Percentiles rank a stretch among this genome's conserved stretches.
Conservation (phyloP, 2,888 invertebrate genomes). For the Antheraea yamamai region DNA sequence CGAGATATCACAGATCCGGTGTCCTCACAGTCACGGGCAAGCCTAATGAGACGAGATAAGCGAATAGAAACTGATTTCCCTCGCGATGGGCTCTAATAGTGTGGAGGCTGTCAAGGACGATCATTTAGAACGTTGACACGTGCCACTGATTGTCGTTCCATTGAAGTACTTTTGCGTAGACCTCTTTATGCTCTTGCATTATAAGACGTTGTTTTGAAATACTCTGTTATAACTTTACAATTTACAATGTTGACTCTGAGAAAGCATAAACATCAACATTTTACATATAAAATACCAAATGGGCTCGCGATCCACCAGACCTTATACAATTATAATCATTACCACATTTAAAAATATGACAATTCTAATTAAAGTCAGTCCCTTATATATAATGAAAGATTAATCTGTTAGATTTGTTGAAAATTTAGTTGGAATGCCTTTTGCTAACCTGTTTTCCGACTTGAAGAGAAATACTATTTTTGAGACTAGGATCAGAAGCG, state of each 20-base stretch:
- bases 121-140: slow-evolving; percentile 46
- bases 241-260: background rate
- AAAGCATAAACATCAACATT: too few species aligned
- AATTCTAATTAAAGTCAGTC: too few species aligned
- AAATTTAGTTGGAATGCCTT: too few species aligned
- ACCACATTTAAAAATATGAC: too few species aligned
- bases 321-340: too few species aligned
- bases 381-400: too few species aligned
- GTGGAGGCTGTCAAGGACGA: slow-evolving; percentile 35
- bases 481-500: too few species aligned
- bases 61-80: slow-evolving; percentile 73
- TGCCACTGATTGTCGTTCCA: slow-evolving; percentile 31
- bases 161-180: slow-evolving; percentile 5
- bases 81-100: slow-evolving; percentile 39
- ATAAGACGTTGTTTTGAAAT: slow-evolving; percentile 7
- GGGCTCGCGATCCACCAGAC: too few species aligned
- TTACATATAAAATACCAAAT: background rate
- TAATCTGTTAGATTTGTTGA: too few species aligned
- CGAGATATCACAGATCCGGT: slow-evolving; percentile 34
- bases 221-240: background rate
- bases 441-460: too few species aligned
- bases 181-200: background rate
- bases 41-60: slow-evolving; percentile 74
- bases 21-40: slow-evolving; percentile 52
- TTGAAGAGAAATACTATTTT: too few species aligned